Conservation (phyloP, 2,113 vertebrate species). For the Paradoxurus hermaphroditus region DNA sequence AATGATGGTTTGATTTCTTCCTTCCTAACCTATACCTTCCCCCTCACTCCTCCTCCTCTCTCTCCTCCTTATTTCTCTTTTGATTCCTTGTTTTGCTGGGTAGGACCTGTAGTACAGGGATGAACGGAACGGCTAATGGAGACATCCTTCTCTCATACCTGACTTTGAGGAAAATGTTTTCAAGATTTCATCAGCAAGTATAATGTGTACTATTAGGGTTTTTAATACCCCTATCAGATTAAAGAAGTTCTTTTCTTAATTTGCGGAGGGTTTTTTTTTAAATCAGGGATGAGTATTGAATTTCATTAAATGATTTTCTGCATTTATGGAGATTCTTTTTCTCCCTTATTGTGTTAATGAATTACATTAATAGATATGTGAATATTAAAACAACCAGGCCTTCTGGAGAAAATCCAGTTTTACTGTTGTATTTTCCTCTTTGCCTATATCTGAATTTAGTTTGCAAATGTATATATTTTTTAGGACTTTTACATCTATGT, state of each 20-base stretch:
- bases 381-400: neutral
- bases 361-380: neutral
- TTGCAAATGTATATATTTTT: conserved; percentile 8
- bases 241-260: neutral
- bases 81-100: neutral
- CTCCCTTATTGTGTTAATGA: conserved; percentile 27
- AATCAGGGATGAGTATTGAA: neutral
- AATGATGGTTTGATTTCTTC: neutral
- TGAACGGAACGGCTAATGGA: neutral
- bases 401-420: neutral
- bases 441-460: neutral
- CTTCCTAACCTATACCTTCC: neutral
- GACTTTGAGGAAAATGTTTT: neutral
- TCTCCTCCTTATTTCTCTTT: neutral
- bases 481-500: neutral
- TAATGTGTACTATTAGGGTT: neutral
- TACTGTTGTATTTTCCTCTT: neutral
- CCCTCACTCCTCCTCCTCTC: neutral
- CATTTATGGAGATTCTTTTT: neutral
- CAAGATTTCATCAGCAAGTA: neutral
- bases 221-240: neutral
- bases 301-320: conserved; percentile 20
- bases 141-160: neutral
- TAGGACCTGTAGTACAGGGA: neutral
- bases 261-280: neutral